A percentile compares a stretch with the other conserved stretches of the same genome.
Conservation (phyloP, 30 jellyfish, hydroid and myxozoan genomes). For the Phacellophora camtschatica region DNA sequence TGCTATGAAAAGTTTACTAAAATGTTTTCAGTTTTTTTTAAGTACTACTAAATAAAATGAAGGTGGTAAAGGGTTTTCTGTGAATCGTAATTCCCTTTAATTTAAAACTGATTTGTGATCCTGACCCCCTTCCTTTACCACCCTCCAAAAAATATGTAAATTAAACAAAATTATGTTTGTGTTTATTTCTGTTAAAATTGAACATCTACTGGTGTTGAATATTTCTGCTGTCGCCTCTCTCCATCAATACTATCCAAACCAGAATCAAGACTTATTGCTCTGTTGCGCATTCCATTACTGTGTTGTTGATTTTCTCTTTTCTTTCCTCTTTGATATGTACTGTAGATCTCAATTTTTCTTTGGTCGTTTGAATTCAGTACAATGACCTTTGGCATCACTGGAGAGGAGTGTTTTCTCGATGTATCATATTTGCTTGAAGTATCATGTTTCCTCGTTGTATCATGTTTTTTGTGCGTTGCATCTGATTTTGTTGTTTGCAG, state of each 20-base stretch:
- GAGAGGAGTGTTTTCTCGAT: conserved; percentile 18
- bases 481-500: conserved; percentile 22
- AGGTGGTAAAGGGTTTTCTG: no score
- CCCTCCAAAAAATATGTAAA: neutral
- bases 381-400: conserved; percentile 20
- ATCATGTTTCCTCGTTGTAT: no score
- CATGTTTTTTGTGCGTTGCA: neutral
- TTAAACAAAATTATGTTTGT: neutral
- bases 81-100: no score
- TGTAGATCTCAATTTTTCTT: conserved; percentile 29
- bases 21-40: no score
- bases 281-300: conserved; percentile 9
- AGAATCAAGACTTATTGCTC: conserved; percentile 55
- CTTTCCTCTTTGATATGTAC: conserved; percentile 27
- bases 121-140: no score
- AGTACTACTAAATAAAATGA: no score
- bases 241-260: conserved; percentile 50
- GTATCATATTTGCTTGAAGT: no score
- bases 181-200: neutral
- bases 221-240: neutral
- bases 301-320: neutral
- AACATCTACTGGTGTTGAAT: conserved; percentile 53
- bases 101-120: no score
- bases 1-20: no score
- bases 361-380: conserved; percentile 6